phyloP scores from a whole-genome alignment of 2,113 vertebrate genomes.

The Dipodomys merriami region DNA sequence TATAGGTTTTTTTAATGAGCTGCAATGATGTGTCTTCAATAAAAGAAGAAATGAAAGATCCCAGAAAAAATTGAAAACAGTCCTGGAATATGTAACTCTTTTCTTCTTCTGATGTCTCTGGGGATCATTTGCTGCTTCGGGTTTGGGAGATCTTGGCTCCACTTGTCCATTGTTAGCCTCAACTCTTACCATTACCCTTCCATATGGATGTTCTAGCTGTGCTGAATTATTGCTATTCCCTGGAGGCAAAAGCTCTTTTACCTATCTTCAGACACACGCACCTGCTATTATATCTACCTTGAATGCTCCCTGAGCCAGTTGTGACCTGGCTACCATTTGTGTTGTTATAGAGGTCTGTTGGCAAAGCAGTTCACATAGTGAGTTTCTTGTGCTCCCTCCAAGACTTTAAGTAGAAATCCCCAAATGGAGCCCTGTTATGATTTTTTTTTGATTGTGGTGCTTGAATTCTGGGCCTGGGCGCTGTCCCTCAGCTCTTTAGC shows the following conservation, averaged over 20 bases:
- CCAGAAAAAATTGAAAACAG: slow-evolving; percentile 35
- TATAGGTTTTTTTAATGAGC: slow-evolving; percentile 68
- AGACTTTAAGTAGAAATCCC: neutral
- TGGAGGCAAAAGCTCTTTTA: neutral
- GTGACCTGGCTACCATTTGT: neutral
- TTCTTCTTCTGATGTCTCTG: neutral
- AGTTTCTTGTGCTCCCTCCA: neutral
- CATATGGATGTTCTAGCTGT: neutral
- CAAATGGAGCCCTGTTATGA: no score
- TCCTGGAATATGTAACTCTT: neutral
- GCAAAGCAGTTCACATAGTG: neutral
- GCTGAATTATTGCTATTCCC: neutral
- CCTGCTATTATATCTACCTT: neutral
- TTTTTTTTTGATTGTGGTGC: no score
- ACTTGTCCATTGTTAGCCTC: neutral
- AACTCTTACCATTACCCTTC: neutral
- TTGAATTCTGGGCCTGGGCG: no score
- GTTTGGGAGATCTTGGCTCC: neutral
- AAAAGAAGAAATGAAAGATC: slow-evolving; percentile 73
- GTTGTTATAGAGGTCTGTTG: neutral
- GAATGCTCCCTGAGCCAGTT: neutral
- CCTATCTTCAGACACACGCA: neutral
- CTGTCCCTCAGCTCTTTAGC: no score
- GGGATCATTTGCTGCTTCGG: neutral
- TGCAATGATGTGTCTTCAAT: slow-evolving; percentile 70